A percentile compares a stretch with the other conserved stretches of the same genome.
Evolutionary conservation across 2,888 invertebrate species (phyloP).

Genomic region (Pycnomerus fuliginosus): DNA sequence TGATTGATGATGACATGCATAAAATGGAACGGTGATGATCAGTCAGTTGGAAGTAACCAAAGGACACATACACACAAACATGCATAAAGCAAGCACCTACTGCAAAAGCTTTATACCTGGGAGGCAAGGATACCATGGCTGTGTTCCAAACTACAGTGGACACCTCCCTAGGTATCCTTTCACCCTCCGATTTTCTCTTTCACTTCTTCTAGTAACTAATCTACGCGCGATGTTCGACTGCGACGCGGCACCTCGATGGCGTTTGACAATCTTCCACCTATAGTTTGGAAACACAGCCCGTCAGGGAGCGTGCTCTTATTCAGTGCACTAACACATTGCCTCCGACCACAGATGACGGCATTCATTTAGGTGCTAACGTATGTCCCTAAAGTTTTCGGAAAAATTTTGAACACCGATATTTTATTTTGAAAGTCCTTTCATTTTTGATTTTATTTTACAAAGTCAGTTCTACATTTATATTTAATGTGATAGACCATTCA

Average conservation of each 20-base stretch:
- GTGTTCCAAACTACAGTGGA: conserved; percentile 61
- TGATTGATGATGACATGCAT: too few species aligned
- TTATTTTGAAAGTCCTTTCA: too few species aligned
- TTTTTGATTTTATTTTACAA: too few species aligned
- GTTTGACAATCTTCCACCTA: conserved; percentile 50
- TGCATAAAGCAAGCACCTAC: conserved; percentile 38
- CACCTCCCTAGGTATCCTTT: conserved; percentile 51
- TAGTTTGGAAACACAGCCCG: conserved; percentile 55
- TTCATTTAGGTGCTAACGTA: too few species aligned
- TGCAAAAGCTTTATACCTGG: conserved; percentile 55
- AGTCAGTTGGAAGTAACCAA: too few species aligned
- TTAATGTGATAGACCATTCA: too few species aligned
- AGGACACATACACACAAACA: too few species aligned
- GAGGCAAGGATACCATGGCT: conserved; percentile 66
- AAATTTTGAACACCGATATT: too few species aligned
- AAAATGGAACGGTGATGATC: too few species aligned
- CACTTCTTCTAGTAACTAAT: conserved; percentile 39
- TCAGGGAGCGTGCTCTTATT: conserved; percentile 45
- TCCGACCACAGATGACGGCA: conserved; percentile 34
- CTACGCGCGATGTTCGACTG: conserved; percentile 39
- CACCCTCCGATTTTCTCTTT: conserved; percentile 43
- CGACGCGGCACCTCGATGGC: conserved; percentile 39
- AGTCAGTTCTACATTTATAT: too few species aligned
- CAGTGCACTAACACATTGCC: conserved; percentile 37
- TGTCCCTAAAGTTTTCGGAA: too few species aligned